Evolutionary conservation across 1,140 invertebrate genomes (phyloP).

Genomic region (Sweltsa coloradensis): DNA sequence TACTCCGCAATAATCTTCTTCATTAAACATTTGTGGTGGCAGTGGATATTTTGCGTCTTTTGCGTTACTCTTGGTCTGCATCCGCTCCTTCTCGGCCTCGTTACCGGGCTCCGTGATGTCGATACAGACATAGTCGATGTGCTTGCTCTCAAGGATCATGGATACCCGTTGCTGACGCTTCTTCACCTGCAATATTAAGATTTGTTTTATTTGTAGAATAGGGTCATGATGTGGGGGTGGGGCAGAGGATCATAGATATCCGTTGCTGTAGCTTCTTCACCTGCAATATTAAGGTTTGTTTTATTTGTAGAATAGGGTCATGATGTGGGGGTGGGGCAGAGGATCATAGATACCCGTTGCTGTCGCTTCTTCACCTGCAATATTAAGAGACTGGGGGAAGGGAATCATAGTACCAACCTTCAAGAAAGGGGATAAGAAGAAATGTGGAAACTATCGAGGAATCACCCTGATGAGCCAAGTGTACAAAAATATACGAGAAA

Average conservation of each 20-base stretch:
- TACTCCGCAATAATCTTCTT: constrained; percentile 85
- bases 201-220: constrained; percentile 8
- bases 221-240: constrained; percentile 4
- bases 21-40: constrained; percentile 90
- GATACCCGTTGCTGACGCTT: constrained; percentile 84
- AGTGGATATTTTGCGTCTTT: constrained; percentile 62
- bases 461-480: too few species aligned
- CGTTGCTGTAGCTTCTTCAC: constrained; percentile 89
- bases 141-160: constrained; percentile 84
- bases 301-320: constrained; percentile 7
- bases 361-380: too few species aligned
- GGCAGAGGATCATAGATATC: constrained; percentile 69
- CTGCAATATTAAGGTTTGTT: constrained; percentile 37
- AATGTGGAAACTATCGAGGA: too few species aligned
- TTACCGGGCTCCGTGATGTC: constrained; percentile 87
- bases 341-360: too few species aligned
- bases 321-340: constrained; percentile 6
- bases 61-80: constrained; percentile 77
- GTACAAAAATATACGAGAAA: too few species aligned
- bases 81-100: constrained; percentile 80
- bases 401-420: too few species aligned
- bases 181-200: constrained; percentile 59
- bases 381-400: too few species aligned
- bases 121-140: constrained; percentile 73
- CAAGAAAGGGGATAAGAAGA: too few species aligned